Base-by-base conservation (phyloP, 2,888 invertebrate species). In the Athalia cordata region DNA sequence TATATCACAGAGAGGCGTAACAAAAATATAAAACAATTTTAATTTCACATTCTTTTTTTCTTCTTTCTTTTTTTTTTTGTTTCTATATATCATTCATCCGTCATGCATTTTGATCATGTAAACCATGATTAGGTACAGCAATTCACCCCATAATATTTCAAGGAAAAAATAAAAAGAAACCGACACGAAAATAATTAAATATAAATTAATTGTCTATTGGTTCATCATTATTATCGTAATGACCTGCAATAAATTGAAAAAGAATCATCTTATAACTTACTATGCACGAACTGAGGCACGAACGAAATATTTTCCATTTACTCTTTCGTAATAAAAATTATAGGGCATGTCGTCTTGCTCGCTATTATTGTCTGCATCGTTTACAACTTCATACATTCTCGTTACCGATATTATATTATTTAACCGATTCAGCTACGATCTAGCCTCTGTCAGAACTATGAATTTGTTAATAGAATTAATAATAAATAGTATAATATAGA, bases 1-100 rank as follows among this genome's bases (percentile, higher is more conserved):
- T 84, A 86, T 89, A 89, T 89, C 89, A 89, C 89, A 89, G 89
- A 89, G 87, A 89, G 88, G 87, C 87, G 87, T 87, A 89, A 88
- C 85, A 88, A 88, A 87, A 86, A 88, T 88, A 87, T 87, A 84
- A 88, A 88, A 87, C 81, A 86, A 88, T 88, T 88, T 85, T 82
- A 86, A 84, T 81, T 83, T 86, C 84, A 82, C 77, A 81, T 77
- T 81, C 52, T 50, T 61, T 66, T 61, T 61, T 29, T 62, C 15
- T 62, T 29, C 55, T 49, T 66, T 49, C 11, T 57, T 78, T 77
- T 64, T 66, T 76, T 62, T 78, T 77, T 81, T 79, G 81, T 81
- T 81, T 82, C 81, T 84, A 84, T 84, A 29, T 29, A 29, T 29
- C 29, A 29, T 29, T 29, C 29, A 29, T 29, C 82, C 85, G 83